Evolutionary conservation across 1,140 invertebrate genomes (phyloP).

Genomic region (Aphaenogaster floridana): DNA sequence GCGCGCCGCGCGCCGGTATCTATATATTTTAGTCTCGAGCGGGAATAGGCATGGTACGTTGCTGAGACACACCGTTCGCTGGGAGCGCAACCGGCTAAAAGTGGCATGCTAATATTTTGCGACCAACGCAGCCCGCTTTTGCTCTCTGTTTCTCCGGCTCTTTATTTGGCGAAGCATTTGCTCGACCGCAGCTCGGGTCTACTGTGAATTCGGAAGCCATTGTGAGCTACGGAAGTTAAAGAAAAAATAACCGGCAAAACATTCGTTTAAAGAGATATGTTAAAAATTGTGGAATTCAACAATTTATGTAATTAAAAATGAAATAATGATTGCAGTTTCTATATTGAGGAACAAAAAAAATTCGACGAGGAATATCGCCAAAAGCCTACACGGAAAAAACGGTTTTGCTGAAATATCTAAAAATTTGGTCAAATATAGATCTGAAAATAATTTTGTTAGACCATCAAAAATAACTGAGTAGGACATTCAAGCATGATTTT

Average conservation of each 20-base stretch:
- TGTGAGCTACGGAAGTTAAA: conserved; percentile 68
- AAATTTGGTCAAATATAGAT: too few relatives aligned
- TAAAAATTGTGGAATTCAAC: not conserved
- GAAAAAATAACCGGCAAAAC: conserved; percentile 1
- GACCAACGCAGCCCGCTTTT: conserved; percentile 35
- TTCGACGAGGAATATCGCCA: not conserved
- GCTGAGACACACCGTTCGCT: conserved; percentile 63
- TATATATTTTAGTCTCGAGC: conserved; percentile 70
- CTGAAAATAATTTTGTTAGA: too few relatives aligned
- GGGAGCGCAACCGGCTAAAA: conserved; percentile 66
- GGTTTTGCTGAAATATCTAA: too few relatives aligned
- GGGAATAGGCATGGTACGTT: conserved; percentile 65
- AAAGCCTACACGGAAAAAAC: not conserved
- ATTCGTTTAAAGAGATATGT: not conserved
- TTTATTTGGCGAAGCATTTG: conserved; percentile 49
- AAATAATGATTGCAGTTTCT: not conserved
- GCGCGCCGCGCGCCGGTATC: conserved; percentile 38
- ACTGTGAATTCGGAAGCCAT: conserved; percentile 56
- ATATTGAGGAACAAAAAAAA: not conserved
- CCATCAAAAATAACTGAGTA: too few relatives aligned
- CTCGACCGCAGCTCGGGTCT: not conserved
- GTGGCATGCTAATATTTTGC: conserved; percentile 77
- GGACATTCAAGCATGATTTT: too few relatives aligned
- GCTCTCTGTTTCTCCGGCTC: conserved; percentile 57
- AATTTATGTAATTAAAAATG: not conserved